Conservation (phyloP, 2,888 invertebrate species). For the Ligdia adustata region DNA sequence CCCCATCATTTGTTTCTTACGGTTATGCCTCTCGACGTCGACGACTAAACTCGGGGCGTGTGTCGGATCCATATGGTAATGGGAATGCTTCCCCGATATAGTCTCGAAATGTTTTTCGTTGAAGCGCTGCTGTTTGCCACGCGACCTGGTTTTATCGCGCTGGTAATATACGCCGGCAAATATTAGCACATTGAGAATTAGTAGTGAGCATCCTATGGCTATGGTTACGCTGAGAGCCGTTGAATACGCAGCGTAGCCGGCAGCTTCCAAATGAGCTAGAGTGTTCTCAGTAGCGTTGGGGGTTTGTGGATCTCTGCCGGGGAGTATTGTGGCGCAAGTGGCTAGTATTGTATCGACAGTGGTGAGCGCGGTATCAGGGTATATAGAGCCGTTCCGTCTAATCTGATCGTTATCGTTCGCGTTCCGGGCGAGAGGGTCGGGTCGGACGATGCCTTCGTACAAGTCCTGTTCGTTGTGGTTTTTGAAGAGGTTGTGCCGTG, state of each 20-base stretch:
- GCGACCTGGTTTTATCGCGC: conserved; percentile 87
- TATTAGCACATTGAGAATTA: conserved; percentile 92
- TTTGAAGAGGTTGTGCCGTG: conserved; percentile 94
- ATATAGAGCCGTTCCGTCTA: conserved; percentile 76
- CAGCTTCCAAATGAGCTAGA: conserved; percentile 91
- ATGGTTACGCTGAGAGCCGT: conserved; percentile 91
- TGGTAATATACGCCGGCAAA: conserved; percentile 95
- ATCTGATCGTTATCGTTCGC: conserved; percentile 85
- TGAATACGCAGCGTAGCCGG: conserved; percentile 90
- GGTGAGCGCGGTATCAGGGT: conserved; percentile 86
- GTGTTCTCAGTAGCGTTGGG: conserved; percentile 87
- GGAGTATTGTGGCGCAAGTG: conserved; percentile 87
- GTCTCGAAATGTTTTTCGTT: conserved; percentile 89
- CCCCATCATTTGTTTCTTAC: conserved; percentile 74
- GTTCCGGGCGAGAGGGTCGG: conserved; percentile 90
- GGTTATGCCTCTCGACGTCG: conserved; percentile 87
- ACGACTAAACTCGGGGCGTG: conserved; percentile 93
- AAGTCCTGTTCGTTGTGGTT: conserved; percentile 94
- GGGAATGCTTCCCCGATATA: conserved; percentile 90
- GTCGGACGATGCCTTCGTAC: conserved; percentile 94
- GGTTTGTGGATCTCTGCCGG: conserved; percentile 76
- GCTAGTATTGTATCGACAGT: conserved; percentile 88
- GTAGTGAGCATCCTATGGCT: conserved; percentile 91
- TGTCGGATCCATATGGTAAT: conserved; percentile 90
- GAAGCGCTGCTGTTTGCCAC: conserved; percentile 88